A percentile compares a stretch with the other conserved stretches of the same genome.
Evolutionary conservation across 92 coral and sea anemone species (phyloP).

Genomic region (Micromussa lordhowensis): DNA sequence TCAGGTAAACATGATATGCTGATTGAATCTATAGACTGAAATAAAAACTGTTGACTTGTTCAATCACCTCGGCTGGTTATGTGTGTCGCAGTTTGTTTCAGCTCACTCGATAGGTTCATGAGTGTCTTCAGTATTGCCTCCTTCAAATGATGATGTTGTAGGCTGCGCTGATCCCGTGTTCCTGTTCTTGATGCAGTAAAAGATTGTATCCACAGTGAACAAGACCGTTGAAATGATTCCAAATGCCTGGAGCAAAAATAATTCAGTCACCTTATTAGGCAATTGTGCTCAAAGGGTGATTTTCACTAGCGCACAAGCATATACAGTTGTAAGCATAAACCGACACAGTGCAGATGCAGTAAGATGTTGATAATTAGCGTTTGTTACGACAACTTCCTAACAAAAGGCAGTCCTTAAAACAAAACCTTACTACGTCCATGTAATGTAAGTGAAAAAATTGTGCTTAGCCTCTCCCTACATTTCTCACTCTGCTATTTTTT

Average conservation of each 20-base stretch:
- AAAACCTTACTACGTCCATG: too few species aligned
- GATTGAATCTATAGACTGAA: background rate
- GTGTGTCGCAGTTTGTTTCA: background rate
- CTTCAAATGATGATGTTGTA: conserved; percentile 28
- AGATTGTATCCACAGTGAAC: conserved; percentile 79
- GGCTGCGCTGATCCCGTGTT: conserved; percentile 32
- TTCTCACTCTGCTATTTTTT: too few species aligned
- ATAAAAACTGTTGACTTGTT: background rate
- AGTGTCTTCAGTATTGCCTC: background rate
- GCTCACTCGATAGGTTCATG: conserved; percentile 1
- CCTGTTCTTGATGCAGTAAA: conserved; percentile 80
- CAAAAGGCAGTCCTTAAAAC: too few species aligned
- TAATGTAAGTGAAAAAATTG: too few species aligned
- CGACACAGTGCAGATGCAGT: too few species aligned
- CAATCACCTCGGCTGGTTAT: too few species aligned
- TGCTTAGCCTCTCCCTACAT: too few species aligned
- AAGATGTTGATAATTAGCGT: too few species aligned
- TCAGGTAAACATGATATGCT: background rate
- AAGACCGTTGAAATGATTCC: conserved; percentile 76
- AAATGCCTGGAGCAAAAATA: conserved; percentile 71
- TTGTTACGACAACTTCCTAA: too few species aligned
- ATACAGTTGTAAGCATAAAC: too few species aligned
- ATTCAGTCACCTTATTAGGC: background rate
- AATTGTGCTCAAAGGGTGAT: too few species aligned
- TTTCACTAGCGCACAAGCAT: too few species aligned